Evolutionary conservation across 2,888 invertebrate genomes (phyloP), one percentile per base, ranked within the genome.

Genomic region (Campopleginae sp.): DNA sequence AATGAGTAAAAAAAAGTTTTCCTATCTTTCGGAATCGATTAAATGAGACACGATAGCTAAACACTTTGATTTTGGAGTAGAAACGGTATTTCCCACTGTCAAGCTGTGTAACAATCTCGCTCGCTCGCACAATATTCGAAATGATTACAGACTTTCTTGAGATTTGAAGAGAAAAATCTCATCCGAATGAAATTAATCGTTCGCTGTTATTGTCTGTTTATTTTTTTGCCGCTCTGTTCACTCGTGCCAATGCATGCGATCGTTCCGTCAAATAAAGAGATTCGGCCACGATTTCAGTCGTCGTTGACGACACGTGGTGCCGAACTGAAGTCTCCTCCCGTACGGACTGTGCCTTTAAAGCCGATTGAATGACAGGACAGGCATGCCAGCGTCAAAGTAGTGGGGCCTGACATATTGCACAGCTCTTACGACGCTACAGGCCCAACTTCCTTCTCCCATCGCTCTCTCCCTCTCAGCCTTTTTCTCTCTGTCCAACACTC

Each of bases 351-450:
- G 87, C 83, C 87, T 88, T 89, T 89, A 88, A 89, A 87, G 88
- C 87, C 87, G 87, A 86, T 88, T 88, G 88, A 88, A 86, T 87
- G 89, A 87, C 86, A 87, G 87, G 78, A 79, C 78, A 66, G 48
- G 76, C 54, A 76, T 72, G 76, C 63, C n/a, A 74, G 79, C 79
- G 75, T 66, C 61, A 31, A 27, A 61, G 80, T 86, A 84, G 88
- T 89, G 89, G 89, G 88, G 89, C 84, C 80, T 65, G 38, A 44
- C 75, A 27, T 46, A 63, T 76, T 72, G 80, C 78, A 80, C 72
- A 74, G 75, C 63, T 70, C 77, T 74, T 70, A 51, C 54, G 75
- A 66, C 86, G 46, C 71, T 66, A 82, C 46, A 66, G 82, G 61
- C 88, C 85, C 82, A 82, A 88, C 86, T 86, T 86, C 86, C 86